These are phyloP conservation scores for Thereva nobilitata DNA, from an alignment of 2,888 invertebrate species.

Conservation along the genomic window DNA sequence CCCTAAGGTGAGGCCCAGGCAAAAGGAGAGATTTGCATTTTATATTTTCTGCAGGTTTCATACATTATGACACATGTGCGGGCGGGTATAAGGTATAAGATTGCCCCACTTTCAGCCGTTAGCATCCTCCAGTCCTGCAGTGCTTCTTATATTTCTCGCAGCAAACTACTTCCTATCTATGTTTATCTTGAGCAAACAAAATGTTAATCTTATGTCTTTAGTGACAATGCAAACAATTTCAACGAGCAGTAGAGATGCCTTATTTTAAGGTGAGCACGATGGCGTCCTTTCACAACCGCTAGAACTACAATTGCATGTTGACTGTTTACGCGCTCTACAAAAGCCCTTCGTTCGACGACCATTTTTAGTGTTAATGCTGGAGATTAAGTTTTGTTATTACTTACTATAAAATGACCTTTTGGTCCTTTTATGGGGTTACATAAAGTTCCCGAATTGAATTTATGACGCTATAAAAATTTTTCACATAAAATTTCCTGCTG, in stretches of 20 bases:
- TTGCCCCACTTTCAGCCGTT: not conserved
- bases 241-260: too few species aligned
- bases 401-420: conserved; percentile 10
- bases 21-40: conserved; percentile 23
- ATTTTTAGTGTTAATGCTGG: too few species aligned
- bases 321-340: too few species aligned
- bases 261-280: too few species aligned
- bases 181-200: conserved; percentile 20
- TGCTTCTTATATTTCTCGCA: too few species aligned
- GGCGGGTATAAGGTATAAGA: conserved; percentile 17
- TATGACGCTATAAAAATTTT: conserved; percentile 17
- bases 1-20: conserved; percentile 11
- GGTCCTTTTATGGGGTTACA: conserved; percentile 17
- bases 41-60: conserved; percentile 20
- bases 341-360: too few species aligned
- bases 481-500: not conserved
- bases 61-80: conserved; percentile 15
- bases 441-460: conserved; percentile 22
- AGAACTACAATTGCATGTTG: too few species aligned
- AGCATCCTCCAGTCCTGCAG: too few species aligned
- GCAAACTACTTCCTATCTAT: not conserved
- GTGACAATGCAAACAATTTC: not conserved
- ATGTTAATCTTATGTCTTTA: conserved; percentile 1
- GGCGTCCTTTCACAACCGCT: too few species aligned
- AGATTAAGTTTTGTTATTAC: not conserved